Base-by-base conservation (phyloP, 1,140 invertebrate genomes). In the Bursaphelenchus mucronatus region DNA sequence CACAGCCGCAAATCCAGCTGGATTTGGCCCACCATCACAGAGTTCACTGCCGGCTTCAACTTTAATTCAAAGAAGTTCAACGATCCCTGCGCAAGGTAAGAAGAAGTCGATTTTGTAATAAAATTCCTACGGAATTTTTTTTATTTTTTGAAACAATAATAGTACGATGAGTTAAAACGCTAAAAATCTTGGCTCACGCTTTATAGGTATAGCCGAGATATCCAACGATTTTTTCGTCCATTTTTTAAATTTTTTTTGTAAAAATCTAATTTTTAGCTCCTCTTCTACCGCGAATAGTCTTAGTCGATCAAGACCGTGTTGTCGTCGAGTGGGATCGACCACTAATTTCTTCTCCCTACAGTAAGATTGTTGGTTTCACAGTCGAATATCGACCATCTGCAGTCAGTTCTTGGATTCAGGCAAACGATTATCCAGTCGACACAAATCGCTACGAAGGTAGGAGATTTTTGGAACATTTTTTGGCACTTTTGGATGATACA, bases 21-120 rank as follows among this genome's bases (percentile, higher is more conserved):
- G 79, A 8, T 79, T 80, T 64, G 79, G 79, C 19, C 52, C 70
- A 13, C 70, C 78, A 3, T 80, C 78, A 10, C 61, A 59, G n/a
- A 61, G 62, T 45, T 67, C 68, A 17, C 49, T 69, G 40, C 79
- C 77, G 40, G 41, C 11, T 15, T 30, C 11, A 3, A 39, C 57
- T 55, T n/a, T 59, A 9, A 59, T 50, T 59, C 40, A 40, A 5
- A 44, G 2, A 17, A n/a, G 13, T 1, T 40, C 21, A 30, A n/a
- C 40, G 19, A 44, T 17, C 41, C 40, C 13, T 43, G 57, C 13
- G 3, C 40, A 39, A 3, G 6, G 40, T 11, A 17, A 17, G 11
- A 59, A 30, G 11, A n/a, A n/a, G 13, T 44, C 6, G 44, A 7
- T 59, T 45, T 44, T 59, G 3, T 57, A 43, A 3, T 3, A 30